A percentile compares a stretch with the other conserved stretches of the same genome.
These are phyloP conservation scores for Phalera bucephala DNA, from an alignment of 2,888 invertebrate species.

Conservation along the genomic window DNA sequence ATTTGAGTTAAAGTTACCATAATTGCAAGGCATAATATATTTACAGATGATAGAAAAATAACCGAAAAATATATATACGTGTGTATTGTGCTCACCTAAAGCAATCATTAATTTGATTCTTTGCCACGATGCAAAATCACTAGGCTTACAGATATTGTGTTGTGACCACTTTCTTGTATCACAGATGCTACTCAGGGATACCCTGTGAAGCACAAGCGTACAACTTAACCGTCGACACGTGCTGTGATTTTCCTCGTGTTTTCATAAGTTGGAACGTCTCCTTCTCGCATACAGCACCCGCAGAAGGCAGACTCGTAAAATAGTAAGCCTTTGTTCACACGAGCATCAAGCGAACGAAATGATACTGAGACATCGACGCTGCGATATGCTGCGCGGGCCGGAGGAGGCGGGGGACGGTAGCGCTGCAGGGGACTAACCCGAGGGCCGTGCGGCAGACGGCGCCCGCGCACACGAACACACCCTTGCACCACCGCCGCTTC, in stretches of 20 bases:
- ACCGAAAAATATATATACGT: conserved; percentile 30
- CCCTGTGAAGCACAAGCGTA: conserved; percentile 74
- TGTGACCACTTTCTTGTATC: conserved; percentile 78
- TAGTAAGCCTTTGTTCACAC: conserved; percentile 83
- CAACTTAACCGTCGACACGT: conserved; percentile 71
- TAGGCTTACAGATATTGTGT: conserved; percentile 76
- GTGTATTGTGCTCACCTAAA: conserved; percentile 60
- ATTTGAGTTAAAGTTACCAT: too few species aligned
- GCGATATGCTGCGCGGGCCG: conserved; percentile 68
- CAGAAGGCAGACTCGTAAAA: conserved; percentile 87
- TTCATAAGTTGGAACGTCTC: conserved; percentile 85
- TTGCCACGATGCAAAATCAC: conserved; percentile 72
- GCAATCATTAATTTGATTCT: conserved; percentile 60
- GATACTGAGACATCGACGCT: conserved; percentile 77
- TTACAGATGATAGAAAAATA: conserved; percentile 69
- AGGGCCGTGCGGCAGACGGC: conserved; percentile 61
- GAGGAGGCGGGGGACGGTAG: conserved; percentile 78
- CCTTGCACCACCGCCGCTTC: conserved; percentile 53
- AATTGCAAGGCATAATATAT: conserved; percentile 18
- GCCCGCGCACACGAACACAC: conserved; percentile 60
- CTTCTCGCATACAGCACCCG: conserved; percentile 93
- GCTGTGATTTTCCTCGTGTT: conserved; percentile 74
- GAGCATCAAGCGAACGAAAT: conserved; percentile 80
- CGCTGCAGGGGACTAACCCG: conserved; percentile 55
- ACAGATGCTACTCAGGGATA: conserved; percentile 76